Percentiles rank a stretch among this genome's conserved stretches.
These are phyloP conservation scores for Digitonthophagus gazella DNA, from an alignment of 2,888 invertebrate species.

Conservation along the genomic window DNA sequence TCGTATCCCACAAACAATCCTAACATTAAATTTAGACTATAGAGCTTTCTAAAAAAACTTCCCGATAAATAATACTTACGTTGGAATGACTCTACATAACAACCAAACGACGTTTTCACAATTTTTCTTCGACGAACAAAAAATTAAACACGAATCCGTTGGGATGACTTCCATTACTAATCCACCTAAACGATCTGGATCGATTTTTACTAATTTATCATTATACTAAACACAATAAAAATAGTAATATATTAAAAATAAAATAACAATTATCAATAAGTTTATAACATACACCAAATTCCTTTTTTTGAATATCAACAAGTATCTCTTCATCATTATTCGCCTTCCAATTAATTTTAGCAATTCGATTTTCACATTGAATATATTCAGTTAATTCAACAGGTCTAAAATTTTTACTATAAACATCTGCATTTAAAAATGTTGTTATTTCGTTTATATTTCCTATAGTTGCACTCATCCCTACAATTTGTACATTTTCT, in stretches of 20 bases:
- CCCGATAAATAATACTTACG: conserved; percentile 27
- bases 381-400: conserved; percentile 81
- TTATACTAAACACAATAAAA: conserved; percentile 57
- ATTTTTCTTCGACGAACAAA: conserved; percentile 90
- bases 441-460: conserved; percentile 77
- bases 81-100: conserved; percentile 62
- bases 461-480: conserved; percentile 97
- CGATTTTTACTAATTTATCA: conserved; percentile 57
- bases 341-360: conserved; percentile 54
- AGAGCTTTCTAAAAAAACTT: background rate
- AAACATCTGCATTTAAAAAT: conserved; percentile 81
- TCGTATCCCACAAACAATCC: no score
- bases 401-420: conserved; percentile 83
- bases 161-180: conserved; percentile 81
- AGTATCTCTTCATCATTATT: conserved; percentile 56
- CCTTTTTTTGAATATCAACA: conserved; percentile 52
- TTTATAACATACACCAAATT: conserved; percentile 53
- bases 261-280: background rate
- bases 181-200: conserved; percentile 79
- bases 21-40: no score
- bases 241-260: background rate
- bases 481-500: conserved; percentile 80
- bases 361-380: conserved; percentile 66
- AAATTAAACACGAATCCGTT: conserved; percentile 77
- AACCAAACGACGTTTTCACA: conserved; percentile 87